phyloP scores from a whole-genome alignment of 2,888 invertebrate genomes.

The Hymenopus coronatus region DNA sequence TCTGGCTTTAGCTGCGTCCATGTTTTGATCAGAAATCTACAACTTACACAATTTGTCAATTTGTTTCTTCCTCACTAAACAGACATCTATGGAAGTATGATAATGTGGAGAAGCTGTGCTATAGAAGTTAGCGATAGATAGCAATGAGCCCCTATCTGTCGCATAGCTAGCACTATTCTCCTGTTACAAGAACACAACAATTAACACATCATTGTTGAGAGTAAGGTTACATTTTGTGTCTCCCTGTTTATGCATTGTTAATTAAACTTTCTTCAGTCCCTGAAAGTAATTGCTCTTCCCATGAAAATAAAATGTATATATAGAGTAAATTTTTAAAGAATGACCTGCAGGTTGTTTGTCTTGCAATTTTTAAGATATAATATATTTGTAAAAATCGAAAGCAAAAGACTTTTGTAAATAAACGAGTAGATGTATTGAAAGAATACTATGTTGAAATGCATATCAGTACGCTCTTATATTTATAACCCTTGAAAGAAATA shows the following conservation, averaged over 20 bases:
- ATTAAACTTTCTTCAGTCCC: neutral
- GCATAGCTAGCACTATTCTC: neutral
- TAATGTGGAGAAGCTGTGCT: neutral
- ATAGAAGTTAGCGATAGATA: neutral
- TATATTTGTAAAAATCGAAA: neutral
- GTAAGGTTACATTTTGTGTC: neutral
- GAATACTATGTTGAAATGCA: neutral
- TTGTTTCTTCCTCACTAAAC: neutral
- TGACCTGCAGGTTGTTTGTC: neutral
- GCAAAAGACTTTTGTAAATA: neutral
- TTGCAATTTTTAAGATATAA: neutral
- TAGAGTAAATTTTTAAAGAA: neutral
- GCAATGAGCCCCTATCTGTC: neutral
- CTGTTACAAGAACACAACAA: neutral
- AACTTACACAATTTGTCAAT: neutral
- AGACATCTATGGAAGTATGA: neutral
- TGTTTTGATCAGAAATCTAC: neutral
- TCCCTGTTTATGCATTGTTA: neutral
- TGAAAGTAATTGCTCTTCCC: neutral
- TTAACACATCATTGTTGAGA: neutral
- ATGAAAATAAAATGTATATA: neutral
- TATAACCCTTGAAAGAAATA: neutral
- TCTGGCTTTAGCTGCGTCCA: neutral
- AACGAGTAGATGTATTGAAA: neutral
- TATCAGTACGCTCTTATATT: neutral